phyloP scores from a whole-genome alignment of 2,888 invertebrate species.

The Celastrina argiolus region DNA sequence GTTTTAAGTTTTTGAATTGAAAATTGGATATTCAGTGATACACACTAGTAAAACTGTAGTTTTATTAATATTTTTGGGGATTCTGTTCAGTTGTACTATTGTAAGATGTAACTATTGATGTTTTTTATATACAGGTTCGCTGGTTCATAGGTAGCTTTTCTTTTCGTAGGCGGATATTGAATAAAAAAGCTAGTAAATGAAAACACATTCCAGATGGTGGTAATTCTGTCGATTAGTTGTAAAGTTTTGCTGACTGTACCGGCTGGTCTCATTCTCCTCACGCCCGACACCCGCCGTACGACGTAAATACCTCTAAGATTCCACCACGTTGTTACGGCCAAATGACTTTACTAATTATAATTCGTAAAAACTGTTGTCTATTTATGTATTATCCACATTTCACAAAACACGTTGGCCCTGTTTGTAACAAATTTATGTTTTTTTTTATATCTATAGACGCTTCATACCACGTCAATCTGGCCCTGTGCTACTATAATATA shows the following conservation, averaged over 20 bases:
- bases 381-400: not conserved
- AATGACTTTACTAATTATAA: not conserved
- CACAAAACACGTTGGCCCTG: not conserved
- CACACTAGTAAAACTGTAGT: too few relatives aligned
- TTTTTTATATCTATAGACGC: too few relatives aligned
- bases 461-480: too few relatives aligned
- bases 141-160: not conserved
- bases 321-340: not conserved
- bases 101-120: too few relatives aligned
- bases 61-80: too few relatives aligned
- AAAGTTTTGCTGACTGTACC: not conserved
- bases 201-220: not conserved
- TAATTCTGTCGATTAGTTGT: not conserved
- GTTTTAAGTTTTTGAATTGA: too few relatives aligned
- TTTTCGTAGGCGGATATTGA: not conserved
- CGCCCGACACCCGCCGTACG: not conserved
- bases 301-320: slow-evolving; percentile 17
- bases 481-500: too few relatives aligned
- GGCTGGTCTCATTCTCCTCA: not conserved
- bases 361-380: not conserved
- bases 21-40: too few relatives aligned
- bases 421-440: too few relatives aligned
- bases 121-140: too few relatives aligned
- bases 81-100: too few relatives aligned
- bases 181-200: not conserved